A percentile compares a stretch with the other conserved stretches of the same genome.
Conservation (phyloP, 53 echinoderm and acorn worm species). For the Henricia sp. region DNA sequence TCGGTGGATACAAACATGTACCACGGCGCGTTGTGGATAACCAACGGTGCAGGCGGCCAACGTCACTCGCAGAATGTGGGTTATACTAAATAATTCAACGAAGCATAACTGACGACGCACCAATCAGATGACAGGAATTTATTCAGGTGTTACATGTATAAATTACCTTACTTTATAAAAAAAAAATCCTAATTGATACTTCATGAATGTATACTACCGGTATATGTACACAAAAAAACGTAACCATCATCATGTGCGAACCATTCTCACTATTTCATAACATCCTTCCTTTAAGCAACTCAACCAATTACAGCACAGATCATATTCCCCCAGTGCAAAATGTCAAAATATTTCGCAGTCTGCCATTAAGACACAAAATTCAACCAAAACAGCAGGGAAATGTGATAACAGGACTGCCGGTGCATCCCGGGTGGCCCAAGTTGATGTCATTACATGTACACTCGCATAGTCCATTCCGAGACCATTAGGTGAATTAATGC, state of each 20-base stretch:
- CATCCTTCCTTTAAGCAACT: not conserved
- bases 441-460: conserved; percentile 34
- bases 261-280: not conserved
- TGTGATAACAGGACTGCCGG: not conserved
- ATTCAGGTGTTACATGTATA: too few relatives aligned
- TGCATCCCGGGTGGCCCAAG: conserved; percentile 18
- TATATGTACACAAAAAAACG: conserved; percentile 10
- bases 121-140: too few relatives aligned
- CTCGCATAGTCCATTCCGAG: conserved; percentile 23
- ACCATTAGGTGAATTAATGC: conserved; percentile 47
- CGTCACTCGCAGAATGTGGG: too few relatives aligned
- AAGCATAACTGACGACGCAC: too few relatives aligned
- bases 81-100: too few relatives aligned
- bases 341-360: conserved; percentile 38
- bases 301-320: not conserved
- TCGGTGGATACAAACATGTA: too few relatives aligned
- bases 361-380: not conserved
- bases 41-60: too few relatives aligned
- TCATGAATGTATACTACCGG: conserved; percentile 15
- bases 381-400: not conserved
- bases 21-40: too few relatives aligned
- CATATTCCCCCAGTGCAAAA: conserved; percentile 5
- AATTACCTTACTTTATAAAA: too few relatives aligned
- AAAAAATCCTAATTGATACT: conserved; percentile 9
- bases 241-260: not conserved